Base-by-base conservation (phyloP, 2,797 vertebrate species). In the Lemur catta region DNA sequence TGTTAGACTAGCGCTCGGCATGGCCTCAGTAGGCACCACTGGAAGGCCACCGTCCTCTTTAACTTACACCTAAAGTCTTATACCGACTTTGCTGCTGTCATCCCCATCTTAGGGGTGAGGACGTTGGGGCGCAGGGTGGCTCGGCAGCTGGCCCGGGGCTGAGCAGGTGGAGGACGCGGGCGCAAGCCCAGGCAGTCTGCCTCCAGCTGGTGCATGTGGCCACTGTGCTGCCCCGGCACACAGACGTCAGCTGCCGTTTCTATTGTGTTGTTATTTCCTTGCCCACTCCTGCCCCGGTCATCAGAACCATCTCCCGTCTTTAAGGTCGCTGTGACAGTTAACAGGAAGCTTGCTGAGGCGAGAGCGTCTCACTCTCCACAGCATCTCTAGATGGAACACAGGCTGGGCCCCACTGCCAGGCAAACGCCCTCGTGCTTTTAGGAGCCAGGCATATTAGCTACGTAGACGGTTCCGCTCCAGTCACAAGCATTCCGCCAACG, bases 401-500 rank as follows among this genome's bases (percentile, higher is more conserved):
- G 55, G 41, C 69, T 7, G 38, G 71, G 52, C 35, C 67, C 38
- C 69, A 2, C 52, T 2, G 24, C 87, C 84, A 81, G 86, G 72
- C 67, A 88, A 17, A 91, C 1, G 8, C 75, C 71, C 10, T 35
- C 48, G 43, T 76, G 87, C 69, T 79, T 78, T 71, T 65, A 33
- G 65, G 84, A 93, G 59, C 52, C 35, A 20, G 93, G 71, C 43
- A 12, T 69, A 75, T 84, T 75, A 91, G 46, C 75, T 61, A 33
- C 4, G 7, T 89, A 85, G 89, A 84, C 9, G 20, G 76, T 20
- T 86, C 41, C 0, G n/a, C 81, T 91, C 84, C 59, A 72, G 61
- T 87, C 74, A 38, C 75, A 97, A 93, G 92, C 93, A 71, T 52
- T 91, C 59, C 86, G 78, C 89, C 94, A 82, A 59, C 69, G 75